Evolutionary conservation across 2,888 invertebrate genomes (phyloP).

Genomic region (Ornithoptera priamus): DNA sequence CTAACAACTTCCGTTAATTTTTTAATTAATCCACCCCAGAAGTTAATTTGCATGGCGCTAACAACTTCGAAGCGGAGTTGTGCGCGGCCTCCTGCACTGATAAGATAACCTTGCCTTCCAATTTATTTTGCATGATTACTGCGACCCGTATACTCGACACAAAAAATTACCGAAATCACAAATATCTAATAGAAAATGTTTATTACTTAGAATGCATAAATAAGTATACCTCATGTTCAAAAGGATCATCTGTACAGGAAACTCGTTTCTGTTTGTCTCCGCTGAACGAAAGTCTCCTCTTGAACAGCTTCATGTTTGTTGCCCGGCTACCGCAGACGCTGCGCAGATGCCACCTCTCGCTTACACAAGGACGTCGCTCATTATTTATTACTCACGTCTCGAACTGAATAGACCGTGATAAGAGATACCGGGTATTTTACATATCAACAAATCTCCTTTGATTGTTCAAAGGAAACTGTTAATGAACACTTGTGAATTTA

Average conservation of each 20-base stretch:
- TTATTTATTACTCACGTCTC: conserved; percentile 40
- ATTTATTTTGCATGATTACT: conserved; percentile 62
- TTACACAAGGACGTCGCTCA: conserved; percentile 45
- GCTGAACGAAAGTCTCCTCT: conserved; percentile 74
- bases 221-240: conserved; percentile 68
- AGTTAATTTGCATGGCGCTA: conserved; percentile 28
- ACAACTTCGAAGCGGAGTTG: conserved; percentile 24
- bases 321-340: conserved; percentile 44
- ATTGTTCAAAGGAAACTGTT: conserved; percentile 47
- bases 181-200: neutral
- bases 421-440: conserved; percentile 24
- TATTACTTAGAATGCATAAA: neutral
- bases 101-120: conserved; percentile 79
- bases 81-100: conserved; percentile 58
- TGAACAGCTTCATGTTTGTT: conserved; percentile 74
- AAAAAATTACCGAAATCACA: neutral
- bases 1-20: neutral
- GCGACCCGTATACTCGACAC: conserved; percentile 28
- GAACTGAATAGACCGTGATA: conserved; percentile 30
- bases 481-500: conserved; percentile 45
- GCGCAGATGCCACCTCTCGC: conserved; percentile 49
- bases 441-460: conserved; percentile 47
- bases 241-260: conserved; percentile 69
- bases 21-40: conserved; percentile 10
- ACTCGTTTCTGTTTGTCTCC: conserved; percentile 75